Conservation (phyloP, 1,140 invertebrate genomes). For the Trachymyrmex cornetzi region DNA sequence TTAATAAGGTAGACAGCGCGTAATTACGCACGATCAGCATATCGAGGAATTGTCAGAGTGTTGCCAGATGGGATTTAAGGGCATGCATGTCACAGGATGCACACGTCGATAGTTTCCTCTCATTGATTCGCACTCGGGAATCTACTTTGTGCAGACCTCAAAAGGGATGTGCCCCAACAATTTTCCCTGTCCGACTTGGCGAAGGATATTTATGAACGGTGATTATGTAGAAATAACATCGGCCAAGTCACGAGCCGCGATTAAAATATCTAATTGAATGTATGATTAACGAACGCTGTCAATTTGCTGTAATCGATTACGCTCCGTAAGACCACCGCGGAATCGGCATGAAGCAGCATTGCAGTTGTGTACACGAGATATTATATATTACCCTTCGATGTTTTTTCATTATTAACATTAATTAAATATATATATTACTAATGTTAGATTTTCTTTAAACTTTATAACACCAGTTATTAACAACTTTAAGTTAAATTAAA, state of each 20-base stretch:
- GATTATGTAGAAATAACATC: conserved; percentile 52
- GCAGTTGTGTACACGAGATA: not conserved
- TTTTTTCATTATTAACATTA: conserved; percentile 11
- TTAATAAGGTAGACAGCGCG: conserved; percentile 60
- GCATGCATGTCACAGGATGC: conserved; percentile 41
- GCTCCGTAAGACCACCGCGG: conserved; percentile 25
- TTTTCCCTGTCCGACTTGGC: conserved; percentile 7
- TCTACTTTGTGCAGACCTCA: conserved; percentile 16
- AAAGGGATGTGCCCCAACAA: conserved; percentile 39
- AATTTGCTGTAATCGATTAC: conserved; percentile 49
- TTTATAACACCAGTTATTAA: not conserved
- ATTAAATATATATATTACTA: not conserved
- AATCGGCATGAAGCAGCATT: not conserved
- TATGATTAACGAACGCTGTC: conserved; percentile 58
- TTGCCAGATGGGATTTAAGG: conserved; percentile 24
- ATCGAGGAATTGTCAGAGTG: conserved; percentile 48
- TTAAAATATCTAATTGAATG: conserved; percentile 61
- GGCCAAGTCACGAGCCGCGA: conserved; percentile 28
- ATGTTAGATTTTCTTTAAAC: not conserved
- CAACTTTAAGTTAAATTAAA: conserved; percentile 3
- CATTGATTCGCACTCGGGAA: conserved; percentile 33
- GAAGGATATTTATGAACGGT: conserved; percentile 54
- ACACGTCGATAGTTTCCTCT: conserved; percentile 47
- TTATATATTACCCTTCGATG: not conserved
- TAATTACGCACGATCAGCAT: conserved; percentile 50